Conservation (phyloP, 1,140 invertebrate species). For the Drosophila auraria region DNA sequence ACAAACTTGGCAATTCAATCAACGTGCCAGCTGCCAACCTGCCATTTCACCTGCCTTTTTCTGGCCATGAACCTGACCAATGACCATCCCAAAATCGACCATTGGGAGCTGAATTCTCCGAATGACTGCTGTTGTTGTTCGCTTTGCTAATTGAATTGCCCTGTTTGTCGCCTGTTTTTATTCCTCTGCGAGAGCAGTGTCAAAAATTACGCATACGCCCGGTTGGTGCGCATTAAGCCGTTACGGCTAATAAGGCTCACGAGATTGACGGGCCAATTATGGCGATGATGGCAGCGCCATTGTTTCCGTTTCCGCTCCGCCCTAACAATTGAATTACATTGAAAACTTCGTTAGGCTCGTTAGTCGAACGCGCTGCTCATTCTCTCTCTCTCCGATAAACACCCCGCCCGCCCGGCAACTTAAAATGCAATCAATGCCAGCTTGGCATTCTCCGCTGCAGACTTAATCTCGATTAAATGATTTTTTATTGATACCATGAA, state of each 20-base stretch:
- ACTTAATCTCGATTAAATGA: slow-evolving; percentile 44
- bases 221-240: slow-evolving; percentile 41
- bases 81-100: slow-evolving; percentile 9
- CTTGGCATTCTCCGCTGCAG: slow-evolving; percentile 15
- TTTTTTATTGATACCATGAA: slow-evolving; percentile 40
- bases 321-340: slow-evolving; percentile 70
- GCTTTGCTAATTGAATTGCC: slow-evolving; percentile 56
- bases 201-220: slow-evolving; percentile 58
- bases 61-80: slow-evolving; percentile 40
- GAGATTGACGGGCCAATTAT: slow-evolving; percentile 51
- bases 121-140: slow-evolving; percentile 29
- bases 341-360: slow-evolving; percentile 73
- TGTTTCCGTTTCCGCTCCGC: slow-evolving; percentile 49
- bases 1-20: slow-evolving; percentile 71
- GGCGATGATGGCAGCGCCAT: slow-evolving; percentile 46
- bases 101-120: slow-evolving; percentile 6
- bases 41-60: slow-evolving; percentile 8
- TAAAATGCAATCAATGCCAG: slow-evolving; percentile 76
- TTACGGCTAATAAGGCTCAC: slow-evolving; percentile 68
- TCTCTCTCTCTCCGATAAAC: slow-evolving; percentile 49
- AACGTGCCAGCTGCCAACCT: slow-evolving; percentile 39
- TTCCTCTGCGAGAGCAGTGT: slow-evolving; percentile 10
- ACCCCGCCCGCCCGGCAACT: slow-evolving; percentile 46
- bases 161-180: slow-evolving; percentile 21
- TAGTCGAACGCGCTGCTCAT: slow-evolving; percentile 25